phyloP scores from a whole-genome alignment of 1,140 invertebrate species.

The Steinernema feltiae region DNA sequence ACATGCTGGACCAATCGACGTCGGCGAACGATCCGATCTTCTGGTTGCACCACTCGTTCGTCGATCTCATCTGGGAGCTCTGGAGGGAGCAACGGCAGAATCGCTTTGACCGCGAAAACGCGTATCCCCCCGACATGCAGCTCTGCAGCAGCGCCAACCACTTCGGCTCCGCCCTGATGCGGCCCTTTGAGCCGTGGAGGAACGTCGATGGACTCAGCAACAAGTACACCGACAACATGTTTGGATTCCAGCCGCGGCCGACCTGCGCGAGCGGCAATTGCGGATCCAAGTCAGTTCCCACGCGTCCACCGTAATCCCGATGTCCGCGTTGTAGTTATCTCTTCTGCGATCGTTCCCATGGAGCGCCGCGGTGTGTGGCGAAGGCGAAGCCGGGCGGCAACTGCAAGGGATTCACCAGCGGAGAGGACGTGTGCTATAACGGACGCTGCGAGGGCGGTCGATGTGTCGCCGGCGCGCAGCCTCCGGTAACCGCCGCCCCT shows the following conservation, averaged over 20 bases:
- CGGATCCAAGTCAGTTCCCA: conserved; percentile 19
- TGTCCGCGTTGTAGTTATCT: conserved; percentile 21
- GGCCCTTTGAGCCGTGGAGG: conserved; percentile 45
- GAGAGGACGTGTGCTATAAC: conserved; percentile 31
- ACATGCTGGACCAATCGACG: conserved; percentile 41
- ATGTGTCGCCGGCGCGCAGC: conserved; percentile 16
- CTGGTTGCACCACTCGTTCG: conserved; percentile 56
- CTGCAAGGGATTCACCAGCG: conserved; percentile 22
- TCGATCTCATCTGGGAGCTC: conserved; percentile 55
- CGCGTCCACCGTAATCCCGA: background rate
- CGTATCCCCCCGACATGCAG: conserved; percentile 42
- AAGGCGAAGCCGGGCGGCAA: conserved; percentile 29
- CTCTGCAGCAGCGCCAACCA: conserved; percentile 38
- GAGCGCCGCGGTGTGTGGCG: conserved; percentile 24
- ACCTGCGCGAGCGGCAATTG: conserved; percentile 10
- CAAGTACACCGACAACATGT: conserved; percentile 29
- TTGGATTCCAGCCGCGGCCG: conserved; percentile 19
- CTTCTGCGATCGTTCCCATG: conserved; percentile 38
- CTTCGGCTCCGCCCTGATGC: conserved; percentile 31
- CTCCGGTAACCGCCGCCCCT: conserved; percentile 22
- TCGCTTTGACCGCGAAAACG: conserved; percentile 39
- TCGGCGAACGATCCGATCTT: conserved; percentile 56
- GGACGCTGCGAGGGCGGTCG: conserved; percentile 27
- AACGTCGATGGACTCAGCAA: conserved; percentile 36
- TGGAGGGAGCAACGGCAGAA: conserved; percentile 37